Evolutionary conservation across 2,888 invertebrate species (phyloP), one percentile per base, ranked within the genome.

Genomic region (Lasioglossum oenotherae): DNA sequence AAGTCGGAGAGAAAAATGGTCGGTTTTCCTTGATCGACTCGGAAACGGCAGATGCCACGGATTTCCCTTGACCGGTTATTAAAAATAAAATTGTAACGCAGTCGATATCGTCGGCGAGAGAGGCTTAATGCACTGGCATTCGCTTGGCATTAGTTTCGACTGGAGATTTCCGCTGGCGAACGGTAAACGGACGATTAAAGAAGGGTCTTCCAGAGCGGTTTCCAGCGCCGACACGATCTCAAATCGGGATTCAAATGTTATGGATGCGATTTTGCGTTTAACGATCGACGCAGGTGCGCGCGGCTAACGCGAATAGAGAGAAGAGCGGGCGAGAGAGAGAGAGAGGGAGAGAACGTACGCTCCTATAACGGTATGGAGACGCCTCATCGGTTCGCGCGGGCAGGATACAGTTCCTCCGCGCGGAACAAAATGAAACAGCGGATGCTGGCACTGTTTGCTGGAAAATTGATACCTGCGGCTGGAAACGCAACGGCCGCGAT

Each of bases 321-420:
- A 1, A 8, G 49, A 53, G 49, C 6, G 23, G 8, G 23, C 23
- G 53, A 3, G 53, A 23, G 23, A 8, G 23, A 19, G 5, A 8
- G 53, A 8, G 23, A 2, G 1, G 1, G 23, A 53, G 78, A 86
- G 75, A 86, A 90, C 92, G 91, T 90, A 89, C 91, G 88, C 85
- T 92, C 88, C 90, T 53, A 53, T 93, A 93, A 93, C 93, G 93
- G 93, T 93, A 90, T 78, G 91, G 90, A 80, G 93, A 93, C 92
- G 93, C 92, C 92, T 93, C 91, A 93, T 93, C 93, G 93, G 91
- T 92, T 92, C 89, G 91, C 89, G 87, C 88, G 88, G 87, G 88
- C 81, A 73, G 82, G 89, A 87, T 88, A 78, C 91, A 87, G 84
- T 91, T 91, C 86, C 87, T 85, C 75, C 85, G 80, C 78, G 77